Evolutionary conservation across 2,797 vertebrate genomes (phyloP), one percentile per base, ranked within the genome.

Genomic region (Channa striata): DNA sequence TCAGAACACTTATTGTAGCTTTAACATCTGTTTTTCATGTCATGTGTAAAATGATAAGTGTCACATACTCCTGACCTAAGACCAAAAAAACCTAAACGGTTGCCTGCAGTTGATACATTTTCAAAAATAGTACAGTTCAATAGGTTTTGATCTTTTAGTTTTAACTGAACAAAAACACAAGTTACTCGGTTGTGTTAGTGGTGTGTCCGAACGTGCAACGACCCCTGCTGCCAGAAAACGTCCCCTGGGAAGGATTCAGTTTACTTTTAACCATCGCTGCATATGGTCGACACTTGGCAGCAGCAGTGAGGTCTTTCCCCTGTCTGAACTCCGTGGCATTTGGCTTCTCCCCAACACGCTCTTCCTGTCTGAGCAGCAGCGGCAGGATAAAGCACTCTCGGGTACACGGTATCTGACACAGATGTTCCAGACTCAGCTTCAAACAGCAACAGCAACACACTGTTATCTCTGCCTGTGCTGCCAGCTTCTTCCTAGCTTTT

Each of bases 261-360:
- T 23, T 63, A 12, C 33, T 16, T 43, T 49, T 42, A 78, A 17
- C 12, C 13, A 64, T 81, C 95, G 94, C 95, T 95, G 94, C 95
- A 95, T 96, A 5, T 96, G 88, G 72, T 96, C 96, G 60, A 94
- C 80, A 0, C 47, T 74, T 83, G 12, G 95, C 93, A 0, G 90
- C 75, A 0, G 73, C 37, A 0, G 88, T 61, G n/a, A 96, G 93
- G 56, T 94, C 84, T 0, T 68, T 84, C 30, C 95, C 94, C 74
- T 95, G 90, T 0, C 61, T 39, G 1, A 85, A 82, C 21, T 94
- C 95, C 88, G 95, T 93, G 5, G 94, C 94, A 95, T 80, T 0
- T 95, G 94, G 62, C 95, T 96, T 84, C 96, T 94, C 7, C 94
- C 94, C 51, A 95, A 62, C 11, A 96, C 86, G 0, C 94, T 94